These are phyloP conservation scores for Tenthredo livida DNA, from an alignment of 2,888 invertebrate species.

Conservation along the genomic window DNA sequence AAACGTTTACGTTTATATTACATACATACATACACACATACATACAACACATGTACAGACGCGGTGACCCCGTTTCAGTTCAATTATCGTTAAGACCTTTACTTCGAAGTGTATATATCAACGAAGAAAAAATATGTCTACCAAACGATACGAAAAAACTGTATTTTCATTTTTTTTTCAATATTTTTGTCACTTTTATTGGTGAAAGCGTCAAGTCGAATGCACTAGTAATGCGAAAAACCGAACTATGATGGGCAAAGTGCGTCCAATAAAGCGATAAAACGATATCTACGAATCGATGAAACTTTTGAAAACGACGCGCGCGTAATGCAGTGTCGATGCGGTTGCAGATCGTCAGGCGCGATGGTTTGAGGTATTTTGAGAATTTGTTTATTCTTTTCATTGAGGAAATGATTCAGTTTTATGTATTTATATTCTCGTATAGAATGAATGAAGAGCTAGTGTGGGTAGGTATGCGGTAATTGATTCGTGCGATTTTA, in stretches of 20 bases:
- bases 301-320: not conserved
- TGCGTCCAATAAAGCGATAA: not conserved
- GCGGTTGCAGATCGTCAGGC: not conserved
- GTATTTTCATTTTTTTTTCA: not conserved
- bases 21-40: not conserved
- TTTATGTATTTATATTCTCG: not conserved
- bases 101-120: not conserved
- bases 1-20: conserved; percentile 6
- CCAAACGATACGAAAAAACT: not conserved
- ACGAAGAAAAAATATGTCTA: not conserved
- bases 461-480: not conserved
- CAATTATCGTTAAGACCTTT: not conserved
- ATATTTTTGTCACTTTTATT: not conserved
- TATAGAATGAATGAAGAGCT: not conserved
- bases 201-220: not conserved
- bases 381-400: not conserved
- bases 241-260: not conserved
- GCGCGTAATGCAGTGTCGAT: not conserved
- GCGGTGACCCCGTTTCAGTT: not conserved
- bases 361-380: not conserved
- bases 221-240: not conserved
- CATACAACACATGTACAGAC: not conserved
- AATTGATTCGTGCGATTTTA: not conserved
- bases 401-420: not conserved
- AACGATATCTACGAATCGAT: not conserved